Evolutionary conservation across 2,113 vertebrate species (phyloP), one percentile per base, ranked within the genome.

Genomic region (Oreocharis arfaki): DNA sequence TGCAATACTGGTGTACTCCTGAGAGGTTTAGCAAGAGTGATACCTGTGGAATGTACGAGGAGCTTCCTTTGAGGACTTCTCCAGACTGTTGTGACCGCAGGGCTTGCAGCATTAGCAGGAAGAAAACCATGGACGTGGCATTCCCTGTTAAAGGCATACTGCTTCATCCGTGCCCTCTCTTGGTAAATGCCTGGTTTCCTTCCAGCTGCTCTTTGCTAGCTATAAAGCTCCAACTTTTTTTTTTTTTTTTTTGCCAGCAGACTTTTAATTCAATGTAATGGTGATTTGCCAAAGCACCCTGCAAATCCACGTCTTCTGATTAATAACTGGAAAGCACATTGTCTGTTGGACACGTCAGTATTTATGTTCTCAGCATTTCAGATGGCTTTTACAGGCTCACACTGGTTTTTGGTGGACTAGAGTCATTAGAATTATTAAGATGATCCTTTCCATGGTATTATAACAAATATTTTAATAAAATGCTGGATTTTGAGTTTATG

Each of bases 41-140:
- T 3, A 9, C 12, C 61, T 39, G 23, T 27, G 32, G 65, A 46
- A 28, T 11, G 27, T n/a, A 55, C 37, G 26, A 21, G 15, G 41
- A 35, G 0, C 18, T 50, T 27, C 30, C 26, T 56, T 16, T 6
- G 21, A 77, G 21, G 41, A 11, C 30, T 55, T 68, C 24, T 32
- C 8, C 47, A 13, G 16, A 11, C 32, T 42, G 16, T 3, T 23
- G 42, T 19, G 22, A 20, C 18, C 37, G 7, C 22, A 52, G 60
- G 46, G 19, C 8, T 71, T 33, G 19, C 10, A 11, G 15, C 46
- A 33, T 27, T 37, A 24, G 15, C 21, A 46, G 12, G 4, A 37
- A 7, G 26, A 42, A 75, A 75, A 42, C 5, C 27, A 11, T 1
- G 1, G 19, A 6, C 26, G 6, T 2, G 8, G 9, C 23, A 27